phyloP scores from a whole-genome alignment of 2,888 invertebrate species.

The Neoscelio sp. region DNA sequence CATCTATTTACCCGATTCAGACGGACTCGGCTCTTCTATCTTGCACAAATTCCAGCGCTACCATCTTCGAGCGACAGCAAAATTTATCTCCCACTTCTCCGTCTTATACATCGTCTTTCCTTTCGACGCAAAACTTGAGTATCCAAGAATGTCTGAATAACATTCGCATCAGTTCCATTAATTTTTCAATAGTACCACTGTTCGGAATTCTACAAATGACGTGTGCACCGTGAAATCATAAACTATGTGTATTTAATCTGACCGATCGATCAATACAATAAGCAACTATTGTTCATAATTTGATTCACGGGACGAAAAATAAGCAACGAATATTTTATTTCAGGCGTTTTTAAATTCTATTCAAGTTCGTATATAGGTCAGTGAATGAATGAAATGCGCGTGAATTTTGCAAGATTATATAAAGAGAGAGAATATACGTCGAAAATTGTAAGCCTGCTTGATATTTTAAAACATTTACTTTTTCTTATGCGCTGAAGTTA shows the following conservation, averaged over 20 bases:
- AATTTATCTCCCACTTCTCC: conserved; percentile 31
- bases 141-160: neutral
- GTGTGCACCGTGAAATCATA: neutral
- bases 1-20: conserved; percentile 45
- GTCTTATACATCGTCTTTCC: conserved; percentile 2
- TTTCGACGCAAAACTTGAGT: conserved; percentile 28
- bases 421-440: conserved; percentile 1
- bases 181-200: conserved; percentile 1
- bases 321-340: conserved; percentile 2
- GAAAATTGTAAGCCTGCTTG: neutral
- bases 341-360: neutral
- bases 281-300: neutral
- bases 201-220: conserved; percentile 1
- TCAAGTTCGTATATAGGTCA: conserved; percentile 10
- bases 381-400: neutral
- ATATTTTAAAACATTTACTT: neutral
- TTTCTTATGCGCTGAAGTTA: neutral
- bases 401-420: conserved; percentile 4
- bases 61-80: neutral
- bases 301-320: neutral
- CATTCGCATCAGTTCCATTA: conserved; percentile 18
- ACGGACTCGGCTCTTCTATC: conserved; percentile 31
- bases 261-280: no score
- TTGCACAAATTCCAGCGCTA: conserved; percentile 22
- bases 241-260: no score